phyloP scores from a whole-genome alignment of 2,888 invertebrate genomes.

The Tipula unca region DNA sequence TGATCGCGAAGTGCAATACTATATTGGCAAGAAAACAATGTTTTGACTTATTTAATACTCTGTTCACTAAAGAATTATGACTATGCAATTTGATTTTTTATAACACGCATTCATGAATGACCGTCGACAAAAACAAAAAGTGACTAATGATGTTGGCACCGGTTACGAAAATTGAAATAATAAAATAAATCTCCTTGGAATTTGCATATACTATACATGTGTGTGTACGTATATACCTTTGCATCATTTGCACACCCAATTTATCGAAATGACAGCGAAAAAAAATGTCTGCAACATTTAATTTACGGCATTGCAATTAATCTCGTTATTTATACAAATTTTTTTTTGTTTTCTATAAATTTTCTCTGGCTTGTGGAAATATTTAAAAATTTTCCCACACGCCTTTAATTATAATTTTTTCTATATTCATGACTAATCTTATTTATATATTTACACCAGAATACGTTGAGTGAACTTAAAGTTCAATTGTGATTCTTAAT shows the following conservation, averaged over 20 bases:
- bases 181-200: not conserved
- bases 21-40: too few relatives aligned
- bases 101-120: not conserved
- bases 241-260: not conserved
- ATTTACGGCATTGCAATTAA: not conserved
- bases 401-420: not conserved
- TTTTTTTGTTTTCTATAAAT: not conserved
- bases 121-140: not conserved
- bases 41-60: too few relatives aligned
- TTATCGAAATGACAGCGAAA: not conserved
- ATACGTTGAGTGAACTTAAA: not conserved
- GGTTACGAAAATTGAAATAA: not conserved
- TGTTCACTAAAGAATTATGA: too few relatives aligned
- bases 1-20: too few relatives aligned
- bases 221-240: too few relatives aligned
- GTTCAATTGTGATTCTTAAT: not conserved
- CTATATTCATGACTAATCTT: not conserved
- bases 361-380: not conserved
- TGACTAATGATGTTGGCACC: not conserved
- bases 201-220: not conserved
- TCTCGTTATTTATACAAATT: not conserved
- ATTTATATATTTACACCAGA: not conserved
- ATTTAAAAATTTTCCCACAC: not conserved
- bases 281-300: not conserved
- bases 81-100: not conserved